A percentile compares a stretch with the other conserved stretches of the same genome.
Conservation (phyloP, 2,888 invertebrate species). For the Troglohyphantes excavatus region DNA sequence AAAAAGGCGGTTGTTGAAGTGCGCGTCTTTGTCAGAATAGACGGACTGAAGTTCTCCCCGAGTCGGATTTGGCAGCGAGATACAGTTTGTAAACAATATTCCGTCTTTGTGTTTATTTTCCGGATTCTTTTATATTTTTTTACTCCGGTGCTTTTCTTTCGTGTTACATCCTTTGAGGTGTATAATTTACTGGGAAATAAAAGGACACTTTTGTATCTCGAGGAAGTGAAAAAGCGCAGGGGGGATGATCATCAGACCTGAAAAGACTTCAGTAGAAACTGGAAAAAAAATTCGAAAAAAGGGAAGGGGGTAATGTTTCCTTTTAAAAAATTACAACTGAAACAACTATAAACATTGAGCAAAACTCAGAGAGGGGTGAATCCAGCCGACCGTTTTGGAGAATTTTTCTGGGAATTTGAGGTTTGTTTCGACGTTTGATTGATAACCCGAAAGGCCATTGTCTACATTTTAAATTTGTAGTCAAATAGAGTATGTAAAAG, state of each 20-base stretch:
- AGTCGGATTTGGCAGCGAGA: neutral
- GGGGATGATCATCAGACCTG: neutral
- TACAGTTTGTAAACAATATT: slow-evolving; percentile 3
- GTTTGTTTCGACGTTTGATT: neutral
- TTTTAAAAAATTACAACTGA: neutral
- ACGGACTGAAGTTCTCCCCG: neutral
- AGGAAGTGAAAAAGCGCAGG: neutral
- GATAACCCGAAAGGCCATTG: neutral
- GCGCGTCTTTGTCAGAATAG: slow-evolving; percentile 35
- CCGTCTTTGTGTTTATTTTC: neutral
- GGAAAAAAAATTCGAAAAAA: neutral
- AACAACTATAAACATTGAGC: neutral
- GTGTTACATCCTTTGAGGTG: slow-evolving; percentile 31
- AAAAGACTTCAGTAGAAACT: neutral
- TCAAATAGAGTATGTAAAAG: neutral
- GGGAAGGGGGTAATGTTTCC: neutral
- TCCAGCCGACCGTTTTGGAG: neutral
- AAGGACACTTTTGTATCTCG: neutral
- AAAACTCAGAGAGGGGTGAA: neutral
- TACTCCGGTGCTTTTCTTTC: neutral
- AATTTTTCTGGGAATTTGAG: neutral
- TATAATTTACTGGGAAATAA: neutral
- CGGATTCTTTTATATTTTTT: no score
- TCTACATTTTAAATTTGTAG: neutral
- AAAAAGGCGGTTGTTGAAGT: neutral